Evolutionary conservation across 2,888 invertebrate species (phyloP).

Genomic region (Alviniconcha strummeri): DNA sequence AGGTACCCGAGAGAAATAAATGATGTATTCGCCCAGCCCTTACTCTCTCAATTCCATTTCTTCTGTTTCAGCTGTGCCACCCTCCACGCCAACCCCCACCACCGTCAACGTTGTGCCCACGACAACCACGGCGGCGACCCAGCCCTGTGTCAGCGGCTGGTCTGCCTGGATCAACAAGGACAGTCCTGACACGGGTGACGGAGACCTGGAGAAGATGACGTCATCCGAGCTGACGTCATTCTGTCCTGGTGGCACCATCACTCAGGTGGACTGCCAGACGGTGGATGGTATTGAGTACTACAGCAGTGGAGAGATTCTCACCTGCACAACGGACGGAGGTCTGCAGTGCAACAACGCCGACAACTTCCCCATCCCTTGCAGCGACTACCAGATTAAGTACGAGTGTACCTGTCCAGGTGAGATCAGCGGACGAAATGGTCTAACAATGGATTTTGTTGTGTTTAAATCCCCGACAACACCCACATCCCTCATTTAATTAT

Average conservation of each 20-base stretch:
- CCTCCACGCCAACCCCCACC: neutral
- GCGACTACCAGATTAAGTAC: conserved; percentile 67
- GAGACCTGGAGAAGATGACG: conserved; percentile 55
- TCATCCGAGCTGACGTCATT: conserved; percentile 48
- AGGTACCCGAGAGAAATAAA: too few relatives aligned
- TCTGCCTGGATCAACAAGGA: conserved; percentile 59
- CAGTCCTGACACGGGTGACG: conserved; percentile 49
- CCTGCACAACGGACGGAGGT: conserved; percentile 79
- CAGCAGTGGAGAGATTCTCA: conserved; percentile 53
- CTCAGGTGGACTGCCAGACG: conserved; percentile 63
- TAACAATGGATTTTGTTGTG: too few relatives aligned
- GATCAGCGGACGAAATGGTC: too few relatives aligned
- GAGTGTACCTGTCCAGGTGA: conserved; percentile 75
- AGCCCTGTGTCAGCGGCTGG: conserved; percentile 46
- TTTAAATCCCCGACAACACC: too few relatives aligned
- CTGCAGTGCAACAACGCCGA: conserved; percentile 78
- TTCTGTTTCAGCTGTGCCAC: neutral
- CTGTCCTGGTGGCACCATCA: conserved; percentile 61
- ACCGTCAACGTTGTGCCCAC: neutral
- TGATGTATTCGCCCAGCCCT: neutral
- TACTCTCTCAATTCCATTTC: neutral
- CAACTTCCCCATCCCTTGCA: conserved; percentile 55
- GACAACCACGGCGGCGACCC: conserved; percentile 1
- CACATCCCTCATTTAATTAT: too few relatives aligned
- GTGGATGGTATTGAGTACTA: conserved; percentile 51